Evolutionary conservation across 2,888 invertebrate genomes (phyloP), one percentile per base, ranked within the genome.

Genomic region (Drosophila testacea): DNA sequence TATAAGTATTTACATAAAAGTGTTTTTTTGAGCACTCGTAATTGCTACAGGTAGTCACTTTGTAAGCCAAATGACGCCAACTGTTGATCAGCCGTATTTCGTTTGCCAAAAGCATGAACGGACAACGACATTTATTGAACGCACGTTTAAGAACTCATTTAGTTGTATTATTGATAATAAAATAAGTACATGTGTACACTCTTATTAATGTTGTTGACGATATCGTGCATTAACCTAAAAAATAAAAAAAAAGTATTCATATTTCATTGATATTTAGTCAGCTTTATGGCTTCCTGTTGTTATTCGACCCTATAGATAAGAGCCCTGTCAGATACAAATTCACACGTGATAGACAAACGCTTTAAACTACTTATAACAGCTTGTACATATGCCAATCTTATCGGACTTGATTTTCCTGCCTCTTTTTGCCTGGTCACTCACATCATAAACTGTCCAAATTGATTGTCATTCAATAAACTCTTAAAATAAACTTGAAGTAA

Each of bases 21-120:
- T 41, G 39, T 54, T 41, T 22, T 22, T 38, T 38, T 41, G 41
- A 6, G 36, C 16, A 16, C 52, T 71, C 63, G 48, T 47, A 48
- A 6, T 11, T 32, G 34, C 46, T 51, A 63, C 83, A 77, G 69
- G 70, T 68, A 63, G 63, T 30, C 30, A 32, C 6, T 44, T n/a
- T 22, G 47, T 44, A 61, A 65, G 61, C 69, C 30, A 61, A 84
- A 66, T 88, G 86, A 83, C 83, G 86, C 65, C 83, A 82, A 77
- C 64, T 71, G 66, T 71, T 69, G 88, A 88, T 86, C 83, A 83
- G 70, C 57, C 76, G 52, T 36, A 46, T 9, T 34, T 27, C n/a
- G 34, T 27, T 67, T 86, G 83, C 81, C 88, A 88, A 85, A 52
- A 61, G 82, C 88, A 84, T 82, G 88, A 59, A 73, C 79, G 63